Base-by-base conservation (phyloP, 2,113 vertebrate genomes). In the Heptranchias perlo region DNA sequence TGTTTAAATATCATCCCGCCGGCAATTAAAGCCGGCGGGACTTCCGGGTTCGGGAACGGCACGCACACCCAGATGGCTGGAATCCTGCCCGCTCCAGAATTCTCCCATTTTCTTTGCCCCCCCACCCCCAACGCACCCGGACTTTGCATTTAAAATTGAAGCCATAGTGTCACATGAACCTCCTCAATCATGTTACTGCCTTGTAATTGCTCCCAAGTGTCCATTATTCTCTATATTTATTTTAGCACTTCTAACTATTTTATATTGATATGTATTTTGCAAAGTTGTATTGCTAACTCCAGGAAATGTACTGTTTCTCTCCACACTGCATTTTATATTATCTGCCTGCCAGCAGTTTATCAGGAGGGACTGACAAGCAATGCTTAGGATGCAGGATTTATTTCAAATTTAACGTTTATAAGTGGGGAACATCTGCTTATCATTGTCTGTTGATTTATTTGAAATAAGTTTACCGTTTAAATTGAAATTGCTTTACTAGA, bases 391-490 rank as follows among this genome's bases (percentile, higher is more conserved):
- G 65, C 94, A 69, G 39, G 94, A 95, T 69, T 94, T 95, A 69
- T 95, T 95, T 95, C 39, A 18, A 49, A 52, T 95, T 31, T 67
- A 95, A 49, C 73, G 44, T 23, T 73, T 69, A 39, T 49, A 95
- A 94, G n/a, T 94, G 61, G 52, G 39, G 62, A 52, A 67, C 64
- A 95, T 69, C 65, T 95, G 94, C 65, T 95, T 95, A 54, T 69
- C 65, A 67, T 69, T 69, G 64, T 69, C 94, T 73, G 11, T 67
- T 95, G 94, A 95, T 73, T 95, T 69, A 69, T 95, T 95, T 49
- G 44, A 95, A 95, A 69, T 73, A 73, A 69, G 28, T 69, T 49
- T 69, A 47, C 47, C 10, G 28, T 69, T 95, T 95, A 28, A 95
- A 95, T 69, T 67, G 39, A 67, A 94, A 95, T 49, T 52, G n/a